Evolutionary conservation across 2,113 vertebrate species (phyloP).

Genomic region (Capra hircus): DNA sequence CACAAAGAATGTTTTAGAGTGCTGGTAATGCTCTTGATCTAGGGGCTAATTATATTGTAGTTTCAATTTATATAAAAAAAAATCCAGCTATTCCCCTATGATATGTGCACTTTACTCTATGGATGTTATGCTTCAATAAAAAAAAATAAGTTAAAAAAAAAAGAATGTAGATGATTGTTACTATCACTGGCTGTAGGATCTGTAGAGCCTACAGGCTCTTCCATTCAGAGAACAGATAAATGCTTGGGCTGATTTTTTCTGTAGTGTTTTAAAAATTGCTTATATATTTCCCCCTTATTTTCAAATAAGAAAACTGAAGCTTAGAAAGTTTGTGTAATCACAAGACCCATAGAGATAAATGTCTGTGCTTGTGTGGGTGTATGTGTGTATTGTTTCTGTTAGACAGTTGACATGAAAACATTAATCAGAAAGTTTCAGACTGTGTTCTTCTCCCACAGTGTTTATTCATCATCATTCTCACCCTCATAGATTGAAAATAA

Average conservation of each 20-base stretch:
- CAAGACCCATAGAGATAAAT: not conserved
- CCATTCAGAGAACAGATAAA: not conserved
- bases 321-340: not conserved
- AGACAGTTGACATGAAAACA: not conserved
- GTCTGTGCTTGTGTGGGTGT: not conserved
- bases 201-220: not conserved
- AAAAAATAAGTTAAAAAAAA: not conserved
- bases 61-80: not conserved
- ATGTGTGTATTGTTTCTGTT: not conserved
- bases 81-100: not conserved
- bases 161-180: not conserved
- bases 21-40: not conserved
- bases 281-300: not conserved
- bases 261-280: not conserved
- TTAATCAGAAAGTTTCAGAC: not conserved
- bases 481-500: not conserved
- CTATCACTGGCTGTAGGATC: not conserved
- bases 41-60: not conserved
- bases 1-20: not conserved
- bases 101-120: not conserved
- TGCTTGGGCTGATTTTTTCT: not conserved
- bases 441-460: not conserved
- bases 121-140: not conserved
- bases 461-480: not conserved
- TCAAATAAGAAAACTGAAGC: not conserved